These are phyloP conservation scores for Cassiopea andromeda DNA, from an alignment of 30 jellyfish, hydroid and myxozoan genomes.

Conservation along the genomic window DNA sequence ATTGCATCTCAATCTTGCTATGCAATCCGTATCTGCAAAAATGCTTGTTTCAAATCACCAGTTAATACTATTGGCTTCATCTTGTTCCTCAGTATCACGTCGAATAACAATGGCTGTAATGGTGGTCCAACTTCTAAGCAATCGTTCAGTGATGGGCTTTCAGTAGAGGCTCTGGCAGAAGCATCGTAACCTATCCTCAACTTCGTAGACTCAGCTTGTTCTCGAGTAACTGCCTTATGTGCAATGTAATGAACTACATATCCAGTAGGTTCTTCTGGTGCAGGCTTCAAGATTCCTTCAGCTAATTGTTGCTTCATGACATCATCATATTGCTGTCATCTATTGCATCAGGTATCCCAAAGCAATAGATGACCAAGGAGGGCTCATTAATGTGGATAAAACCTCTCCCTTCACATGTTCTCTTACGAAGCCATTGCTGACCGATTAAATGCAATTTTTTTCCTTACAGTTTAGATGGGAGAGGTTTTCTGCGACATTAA, in stretches of 20 bases:
- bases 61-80: slow-evolving; percentile 21
- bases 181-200: slow-evolving; percentile 49
- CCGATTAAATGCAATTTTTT: no score
- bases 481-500: no score
- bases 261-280: neutral
- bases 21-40: slow-evolving; percentile 47
- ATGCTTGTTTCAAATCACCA: slow-evolving; percentile 63
- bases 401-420: no score
- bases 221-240: slow-evolving; percentile 51
- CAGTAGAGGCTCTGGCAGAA: slow-evolving; percentile 33
- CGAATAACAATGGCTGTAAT: slow-evolving; percentile 25
- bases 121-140: slow-evolving; percentile 66
- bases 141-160: slow-evolving; percentile 50
- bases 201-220: slow-evolving; percentile 53
- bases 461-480: no score
- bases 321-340: slow-evolving; percentile 16
- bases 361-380: no score
- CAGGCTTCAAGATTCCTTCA: slow-evolving; percentile 33
- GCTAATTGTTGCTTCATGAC: slow-evolving; percentile 40
- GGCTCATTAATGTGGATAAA: no score
- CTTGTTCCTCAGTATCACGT: slow-evolving; percentile 45
- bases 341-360: no score
- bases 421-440: no score
- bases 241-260: slow-evolving; percentile 22
- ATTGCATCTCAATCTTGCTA: slow-evolving; percentile 59